Evolutionary conservation across 2,113 vertebrate genomes (phyloP), one percentile per base, ranked within the genome.

Genomic region (Chloropsis cyanopogon): DNA sequence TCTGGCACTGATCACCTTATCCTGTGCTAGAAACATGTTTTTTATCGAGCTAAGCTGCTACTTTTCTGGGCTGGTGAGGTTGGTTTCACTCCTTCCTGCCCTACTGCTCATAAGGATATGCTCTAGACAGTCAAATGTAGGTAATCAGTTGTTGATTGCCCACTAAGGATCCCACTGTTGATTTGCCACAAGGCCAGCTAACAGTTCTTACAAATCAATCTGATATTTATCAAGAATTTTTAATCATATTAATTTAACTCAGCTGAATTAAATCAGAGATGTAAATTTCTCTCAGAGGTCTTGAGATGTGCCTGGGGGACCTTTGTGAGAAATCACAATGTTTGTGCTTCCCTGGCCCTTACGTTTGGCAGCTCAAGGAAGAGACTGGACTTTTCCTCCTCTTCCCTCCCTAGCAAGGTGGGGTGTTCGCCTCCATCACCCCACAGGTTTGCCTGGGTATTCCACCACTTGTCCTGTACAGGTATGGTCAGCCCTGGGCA

Each of bases 141-240:
- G 63, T 35, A 56, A 64, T 87, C 66, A 59, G 52, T 42, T 80
- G 54, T 31, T 82, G 66, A 66, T 77, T 88, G 86, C 56, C 35
- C 64, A 83, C 24, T 24, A 47, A 77, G 8, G 37, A 37, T 37
- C 37, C 37, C 37, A 37, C 37, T 37, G 37, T 37, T 37, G 37
- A 37, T 37, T 37, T 88, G 60, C 59, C 78, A 86, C 3, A 16
- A 77, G 75, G 52, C 33, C 71, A 86, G 39, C 82, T 95, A 82
- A 91, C n/a, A 91, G 39, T 41, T 63, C 52, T 61, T 80, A 81
- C 46, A 90, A 70, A 93, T 66, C 76, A 88, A 26, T 33, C 47
- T 94, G 71, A 59, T 64, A 83, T 70, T 88, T 94, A 83, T 70
- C 21, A 76, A 47, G 61, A 59, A 44, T 35, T 91, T 92, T 65